Evolutionary conservation across 2,888 invertebrate genomes (phyloP), one percentile per base, ranked within the genome.

Genomic region (Therioaphis trifolii): DNA sequence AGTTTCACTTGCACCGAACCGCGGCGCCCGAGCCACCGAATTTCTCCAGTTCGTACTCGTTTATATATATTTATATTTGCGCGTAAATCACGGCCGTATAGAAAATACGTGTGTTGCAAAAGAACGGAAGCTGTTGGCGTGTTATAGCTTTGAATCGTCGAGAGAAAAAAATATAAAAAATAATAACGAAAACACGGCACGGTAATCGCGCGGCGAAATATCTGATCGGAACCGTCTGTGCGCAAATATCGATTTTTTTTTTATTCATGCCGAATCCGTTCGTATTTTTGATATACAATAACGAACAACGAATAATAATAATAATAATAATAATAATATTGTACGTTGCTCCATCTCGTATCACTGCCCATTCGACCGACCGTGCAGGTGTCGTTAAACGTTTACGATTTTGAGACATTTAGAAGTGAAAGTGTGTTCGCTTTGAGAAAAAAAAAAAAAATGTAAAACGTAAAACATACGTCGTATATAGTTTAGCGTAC

Each of bases 1-100:
- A 77, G 77, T 77, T 77, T 77, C 76, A 66, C 76, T 66, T 49
- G 76, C 76, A 77, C 2, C 63, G 76, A 76, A 76, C 75, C 75
- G 75, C 75, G 75, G 75, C 27, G 61, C 55, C 43, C 43, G 27
- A 21, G 43, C 61, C 27, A 61, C 72, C 24, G 52, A 52, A 77
- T 77, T 77, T 77, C 77, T 77, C 77, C 52, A 15, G 55, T 21
- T n/a, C 35, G 35, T n/a, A 55, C 72, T 35, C 72, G 14, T 61
- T 27, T 27, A 14, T 52, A 52, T 4, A 18, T 52, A 52, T 52
- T 0, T 58, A 66, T 21, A 40, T 66, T 40, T 66, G 3, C 4
- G 1, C 40, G 43, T 43, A 69, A 75, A 75, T 75, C 75, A 58
- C 9, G 24, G 55, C 18, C 24, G 61, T 61, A 35, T 35, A 75